Percentiles rank a stretch among this genome's conserved stretches.
These are phyloP conservation scores for Ormyrus nitidulus DNA, from an alignment of 2,888 invertebrate species.

Conservation along the genomic window DNA sequence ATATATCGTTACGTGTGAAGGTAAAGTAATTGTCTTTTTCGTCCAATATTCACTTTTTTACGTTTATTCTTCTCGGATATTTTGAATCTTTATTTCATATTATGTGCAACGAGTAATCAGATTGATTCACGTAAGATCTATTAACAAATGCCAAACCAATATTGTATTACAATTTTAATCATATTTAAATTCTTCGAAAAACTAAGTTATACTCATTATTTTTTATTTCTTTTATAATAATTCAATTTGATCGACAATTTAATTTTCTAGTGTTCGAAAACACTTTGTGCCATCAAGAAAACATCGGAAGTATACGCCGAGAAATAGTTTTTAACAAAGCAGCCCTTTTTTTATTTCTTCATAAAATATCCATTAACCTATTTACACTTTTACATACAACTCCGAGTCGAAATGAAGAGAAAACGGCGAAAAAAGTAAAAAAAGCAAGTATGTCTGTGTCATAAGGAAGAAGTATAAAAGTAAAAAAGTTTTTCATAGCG, in stretches of 20 bases:
- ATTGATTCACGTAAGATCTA: too few species aligned
- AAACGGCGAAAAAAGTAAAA: conserved; percentile 24
- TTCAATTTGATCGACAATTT: too few species aligned
- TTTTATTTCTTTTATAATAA: not conserved
- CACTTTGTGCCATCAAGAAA: conserved; percentile 33
- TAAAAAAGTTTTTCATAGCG: conserved; percentile 47
- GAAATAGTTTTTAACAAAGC: not conserved
- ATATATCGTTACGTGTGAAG: conserved; percentile 43
- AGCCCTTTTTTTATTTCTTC: not conserved
- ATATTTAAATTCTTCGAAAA: too few species aligned
- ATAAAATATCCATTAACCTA: conserved; percentile 5
- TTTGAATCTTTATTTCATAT: not conserved
- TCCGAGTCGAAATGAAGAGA: conserved; percentile 38
- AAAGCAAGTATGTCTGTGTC: conserved; percentile 46
- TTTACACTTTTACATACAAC: conserved; percentile 40
- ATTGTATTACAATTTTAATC: too few species aligned
- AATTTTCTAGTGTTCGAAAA: not conserved
- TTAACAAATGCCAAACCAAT: too few species aligned
- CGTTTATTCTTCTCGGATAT: conserved; percentile 43
- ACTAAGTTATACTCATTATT: not conserved
- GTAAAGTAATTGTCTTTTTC: conserved; percentile 11
- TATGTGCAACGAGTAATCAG: not conserved
- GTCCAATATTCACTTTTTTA: conserved; percentile 12
- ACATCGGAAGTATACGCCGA: conserved; percentile 7
- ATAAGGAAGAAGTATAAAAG: conserved; percentile 31